Percentiles rank a stretch among this genome's conserved stretches.
phyloP scores from a whole-genome alignment of 2,113 vertebrate genomes.

The Acanthochromis polyacanthus region DNA sequence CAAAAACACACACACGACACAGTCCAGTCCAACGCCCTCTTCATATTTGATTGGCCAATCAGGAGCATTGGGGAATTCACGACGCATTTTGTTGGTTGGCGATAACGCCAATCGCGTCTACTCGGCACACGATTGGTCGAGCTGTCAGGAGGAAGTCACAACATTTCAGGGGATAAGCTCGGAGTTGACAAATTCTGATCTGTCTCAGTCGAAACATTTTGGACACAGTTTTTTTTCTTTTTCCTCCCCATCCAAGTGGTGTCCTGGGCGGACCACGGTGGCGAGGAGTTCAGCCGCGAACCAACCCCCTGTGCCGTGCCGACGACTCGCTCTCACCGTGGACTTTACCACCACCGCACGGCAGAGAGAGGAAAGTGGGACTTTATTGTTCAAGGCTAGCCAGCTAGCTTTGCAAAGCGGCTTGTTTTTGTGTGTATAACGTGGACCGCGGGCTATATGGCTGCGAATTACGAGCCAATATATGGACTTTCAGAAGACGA shows the following conservation, averaged over 20 bases:
- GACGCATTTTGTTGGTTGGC: slow-evolving; percentile 64
- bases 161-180: slow-evolving; percentile 63
- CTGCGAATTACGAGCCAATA: slow-evolving; percentile 85
- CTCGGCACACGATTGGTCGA: slow-evolving; percentile 63
- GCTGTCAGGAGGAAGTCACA: slow-evolving; percentile 78
- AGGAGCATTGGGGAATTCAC: not conserved
- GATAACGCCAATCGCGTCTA: slow-evolving; percentile 52
- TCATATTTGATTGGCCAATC: slow-evolving; percentile 58
- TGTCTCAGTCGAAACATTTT: slow-evolving; percentile 50
- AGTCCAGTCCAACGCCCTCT: slow-evolving; percentile 43
- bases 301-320: not conserved
- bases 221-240: slow-evolving; percentile 21
- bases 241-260: slow-evolving; percentile 18
- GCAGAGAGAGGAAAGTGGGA: slow-evolving; percentile 74
- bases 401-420: slow-evolving; percentile 73
- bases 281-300: slow-evolving; percentile 37
- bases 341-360: slow-evolving; percentile 58
- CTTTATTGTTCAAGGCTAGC: slow-evolving; percentile 86
- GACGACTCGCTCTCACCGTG: slow-evolving; percentile 51
- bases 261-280: slow-evolving; percentile 33
- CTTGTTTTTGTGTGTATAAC: slow-evolving; percentile 70
- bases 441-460: slow-evolving; percentile 82
- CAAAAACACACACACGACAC: slow-evolving; percentile 1
- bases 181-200: slow-evolving; percentile 72
- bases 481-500: slow-evolving; percentile 89